Evolutionary conservation across 2,113 vertebrate species (phyloP), one percentile per base, ranked within the genome.

Genomic region (Seriola dumerili): DNA sequence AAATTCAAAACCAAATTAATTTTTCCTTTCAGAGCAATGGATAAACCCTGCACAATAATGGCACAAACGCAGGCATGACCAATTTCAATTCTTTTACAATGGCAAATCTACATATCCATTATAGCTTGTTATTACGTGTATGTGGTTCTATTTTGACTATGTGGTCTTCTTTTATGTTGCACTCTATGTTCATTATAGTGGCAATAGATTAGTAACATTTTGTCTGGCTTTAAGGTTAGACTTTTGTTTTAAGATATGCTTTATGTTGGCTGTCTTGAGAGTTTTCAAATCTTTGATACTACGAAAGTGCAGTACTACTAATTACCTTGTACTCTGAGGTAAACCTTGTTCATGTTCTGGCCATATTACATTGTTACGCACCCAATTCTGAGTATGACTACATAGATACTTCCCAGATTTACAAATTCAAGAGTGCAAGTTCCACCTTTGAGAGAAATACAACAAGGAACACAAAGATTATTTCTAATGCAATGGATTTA

Each of bases 1-100:
- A 84, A 82, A 89, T 90, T 81, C 58, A 81, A 84, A 86, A 77
- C 50, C 59, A 87, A 91, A 89, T 88, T 71, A 88, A 83, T 86
- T 79, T 74, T 84, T 40, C 32, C 54, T 72, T 72, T 73, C 42
- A 64, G 65, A 85, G 65, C 59, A 6, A 36, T 54, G 58, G 57
- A 57, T 40, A 67, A 82, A 79, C 76, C 75, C 81, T 13, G 13
- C 65, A 80, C 76, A 83, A 75, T 67, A 54, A 72, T 32, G 63
- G 46, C 57, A 68, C 64, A 69, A 54, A 79, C 62, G 44, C 29
- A 57, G 50, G 48, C 46, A 76, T 70, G 34, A 77, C 61, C 40
- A 62, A 57, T 65, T 84, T 67, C 12, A 57, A 62, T 58, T 62
- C 48, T 65, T 21, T 13, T 8, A 80, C 55, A 66, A 16, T 19